A percentile compares a stretch with the other conserved stretches of the same genome.
These are phyloP conservation scores for Matsumyia berberina DNA, from an alignment of 2,888 invertebrate species.

Conservation along the genomic window DNA sequence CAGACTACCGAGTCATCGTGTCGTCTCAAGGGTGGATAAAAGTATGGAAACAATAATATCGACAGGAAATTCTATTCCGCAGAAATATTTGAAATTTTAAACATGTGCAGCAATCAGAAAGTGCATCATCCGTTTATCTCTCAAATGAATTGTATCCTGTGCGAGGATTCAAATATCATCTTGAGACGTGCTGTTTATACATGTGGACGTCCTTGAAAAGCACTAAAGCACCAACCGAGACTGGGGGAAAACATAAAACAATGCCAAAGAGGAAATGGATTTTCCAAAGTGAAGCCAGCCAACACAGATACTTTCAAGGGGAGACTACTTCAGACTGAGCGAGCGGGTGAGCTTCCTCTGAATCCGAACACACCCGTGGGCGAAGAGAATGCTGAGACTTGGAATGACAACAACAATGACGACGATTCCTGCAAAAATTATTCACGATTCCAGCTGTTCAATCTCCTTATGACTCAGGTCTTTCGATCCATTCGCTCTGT, in stretches of 20 bases:
- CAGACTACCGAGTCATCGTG: not conserved
- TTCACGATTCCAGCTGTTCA: slow-evolving; percentile 71
- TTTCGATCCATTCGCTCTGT: not conserved
- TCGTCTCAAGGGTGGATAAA: not conserved
- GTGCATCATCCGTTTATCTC: slow-evolving; percentile 75
- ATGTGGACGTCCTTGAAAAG: slow-evolving; percentile 72
- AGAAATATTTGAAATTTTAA: slow-evolving; percentile 74
- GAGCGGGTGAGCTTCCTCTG: not conserved
- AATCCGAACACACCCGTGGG: slow-evolving; percentile 6
- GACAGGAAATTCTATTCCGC: slow-evolving; percentile 62
- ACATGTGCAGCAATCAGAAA: slow-evolving; percentile 76
- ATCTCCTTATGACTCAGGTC: slow-evolving; percentile 36
- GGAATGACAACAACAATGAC: slow-evolving; percentile 17
- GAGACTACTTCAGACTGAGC: slow-evolving; percentile 5
- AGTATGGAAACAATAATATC: slow-evolving; percentile 45
- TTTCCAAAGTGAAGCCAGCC: slow-evolving; percentile 56
- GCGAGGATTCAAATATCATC: slow-evolving; percentile 74
- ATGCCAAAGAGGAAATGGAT: slow-evolving; percentile 74
- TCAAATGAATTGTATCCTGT: slow-evolving; percentile 75
- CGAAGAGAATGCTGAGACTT: slow-evolving; percentile 60
- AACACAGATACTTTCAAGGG: slow-evolving; percentile 2
- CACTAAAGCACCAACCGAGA: slow-evolving; percentile 72
- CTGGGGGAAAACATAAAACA: slow-evolving; percentile 73
- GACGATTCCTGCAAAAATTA: slow-evolving; percentile 52
- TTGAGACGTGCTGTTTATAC: slow-evolving; percentile 74